phyloP scores from a whole-genome alignment of 2,113 vertebrate genomes.

The Phaetusa simplex region DNA sequence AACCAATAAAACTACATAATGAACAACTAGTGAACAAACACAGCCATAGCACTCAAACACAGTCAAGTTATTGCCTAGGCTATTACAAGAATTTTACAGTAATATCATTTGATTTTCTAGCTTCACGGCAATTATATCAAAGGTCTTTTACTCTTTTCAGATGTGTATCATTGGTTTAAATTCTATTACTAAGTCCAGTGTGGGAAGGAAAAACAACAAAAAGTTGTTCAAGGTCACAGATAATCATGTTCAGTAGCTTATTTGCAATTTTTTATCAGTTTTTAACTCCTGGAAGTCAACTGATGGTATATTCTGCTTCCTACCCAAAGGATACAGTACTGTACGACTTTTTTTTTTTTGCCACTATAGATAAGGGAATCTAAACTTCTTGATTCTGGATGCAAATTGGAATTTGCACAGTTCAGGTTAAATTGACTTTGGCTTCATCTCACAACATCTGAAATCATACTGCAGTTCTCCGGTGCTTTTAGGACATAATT shows the following conservation, averaged over 20 bases:
- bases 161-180: constrained; percentile 7
- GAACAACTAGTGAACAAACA: constrained; percentile 71
- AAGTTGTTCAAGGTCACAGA: not conserved
- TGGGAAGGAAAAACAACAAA: not conserved
- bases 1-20: constrained; percentile 73
- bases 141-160: not conserved
- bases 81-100: constrained; percentile 52
- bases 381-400: constrained; percentile 30
- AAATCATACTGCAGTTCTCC: constrained; percentile 58
- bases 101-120: constrained; percentile 60
- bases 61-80: constrained; percentile 52
- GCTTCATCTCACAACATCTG: constrained; percentile 63
- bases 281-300: not conserved
- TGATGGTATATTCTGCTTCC: not conserved
- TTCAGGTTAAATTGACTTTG: constrained; percentile 71
- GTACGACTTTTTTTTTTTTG: not conserved
- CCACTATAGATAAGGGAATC: not conserved
- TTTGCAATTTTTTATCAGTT: not conserved
- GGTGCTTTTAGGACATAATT: constrained; percentile 69
- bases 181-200: not conserved
- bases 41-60: not conserved
- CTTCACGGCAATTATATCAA: constrained; percentile 44
- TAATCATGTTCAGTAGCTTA: not conserved
- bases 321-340: not conserved
- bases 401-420: constrained; percentile 22